Conservation (phyloP, 2,888 invertebrate genomes). For the Drosophila nr. perissopoda region DNA sequence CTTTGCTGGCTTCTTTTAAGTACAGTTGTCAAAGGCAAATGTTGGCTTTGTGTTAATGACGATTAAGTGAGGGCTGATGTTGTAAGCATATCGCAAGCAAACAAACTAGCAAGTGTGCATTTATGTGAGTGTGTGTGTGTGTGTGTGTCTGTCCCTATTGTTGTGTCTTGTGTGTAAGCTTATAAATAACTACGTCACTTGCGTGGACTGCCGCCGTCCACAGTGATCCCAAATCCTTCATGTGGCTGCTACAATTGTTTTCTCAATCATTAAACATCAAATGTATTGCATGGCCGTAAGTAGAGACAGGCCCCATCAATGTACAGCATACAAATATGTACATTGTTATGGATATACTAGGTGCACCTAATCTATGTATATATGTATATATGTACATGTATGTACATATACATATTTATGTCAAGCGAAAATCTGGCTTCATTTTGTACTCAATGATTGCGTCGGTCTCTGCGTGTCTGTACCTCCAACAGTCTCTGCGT, state of each 20-base stretch:
- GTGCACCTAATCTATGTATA: not conserved
- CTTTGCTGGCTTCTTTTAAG: not conserved
- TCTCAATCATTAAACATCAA: conserved; percentile 71
- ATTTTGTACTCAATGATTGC: conserved; percentile 35
- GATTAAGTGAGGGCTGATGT: conserved; percentile 18
- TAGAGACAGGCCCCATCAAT: conserved; percentile 21
- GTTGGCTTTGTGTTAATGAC: conserved; percentile 21
- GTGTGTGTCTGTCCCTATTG: not conserved
- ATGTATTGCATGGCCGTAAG: conserved; percentile 56
- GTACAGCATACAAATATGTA: conserved; percentile 7
- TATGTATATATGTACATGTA: not conserved
- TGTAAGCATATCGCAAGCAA: conserved; percentile 22
- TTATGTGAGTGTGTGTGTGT: not conserved
- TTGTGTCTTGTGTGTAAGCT: not conserved
- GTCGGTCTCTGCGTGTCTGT: conserved; percentile 1
- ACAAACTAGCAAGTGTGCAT: not conserved
- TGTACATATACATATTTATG: conserved; percentile 1
- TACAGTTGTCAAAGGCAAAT: conserved; percentile 14
- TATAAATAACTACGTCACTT: conserved; percentile 6
- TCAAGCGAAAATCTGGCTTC: conserved; percentile 8
- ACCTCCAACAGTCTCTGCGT: not conserved
- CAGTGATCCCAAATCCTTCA: conserved; percentile 12
- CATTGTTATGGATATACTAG: conserved; percentile 6
- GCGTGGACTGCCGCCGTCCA: conserved; percentile 2
- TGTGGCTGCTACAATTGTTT: conserved; percentile 49